Conservation (phyloP, 2,888 invertebrate genomes). For the Micropterix aruncella region DNA sequence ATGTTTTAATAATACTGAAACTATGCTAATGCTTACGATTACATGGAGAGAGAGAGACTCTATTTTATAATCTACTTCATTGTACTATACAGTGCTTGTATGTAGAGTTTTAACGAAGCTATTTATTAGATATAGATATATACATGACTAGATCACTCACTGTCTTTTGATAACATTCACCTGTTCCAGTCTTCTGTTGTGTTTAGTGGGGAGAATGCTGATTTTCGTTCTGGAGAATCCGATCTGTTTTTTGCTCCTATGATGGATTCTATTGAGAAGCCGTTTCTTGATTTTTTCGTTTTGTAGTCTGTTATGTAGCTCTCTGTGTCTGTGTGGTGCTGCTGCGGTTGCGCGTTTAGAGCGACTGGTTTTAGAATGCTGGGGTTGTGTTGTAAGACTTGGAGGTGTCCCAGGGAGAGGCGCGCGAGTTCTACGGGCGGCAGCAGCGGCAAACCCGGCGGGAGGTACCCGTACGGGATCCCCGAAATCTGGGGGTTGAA, state of each 20-base stretch:
- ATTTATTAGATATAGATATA: too few relatives aligned
- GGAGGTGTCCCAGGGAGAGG: slow-evolving; percentile 33
- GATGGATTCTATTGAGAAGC: slow-evolving; percentile 48
- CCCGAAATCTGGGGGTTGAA: slow-evolving; percentile 30
- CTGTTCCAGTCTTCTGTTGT: slow-evolving; percentile 50
- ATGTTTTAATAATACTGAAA: too few relatives aligned
- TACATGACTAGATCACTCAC: too few relatives aligned
- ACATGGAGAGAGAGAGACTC: too few relatives aligned
- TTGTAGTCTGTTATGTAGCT: slow-evolving; percentile 26
- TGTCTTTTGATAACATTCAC: slow-evolving; percentile 29
- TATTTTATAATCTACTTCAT: too few relatives aligned
- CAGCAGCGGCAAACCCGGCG: slow-evolving; percentile 39
- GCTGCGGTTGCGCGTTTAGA: slow-evolving; percentile 16
- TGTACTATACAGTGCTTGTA: too few relatives aligned
- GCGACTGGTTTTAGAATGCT: slow-evolving; percentile 22
- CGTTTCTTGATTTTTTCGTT: slow-evolving; percentile 39
- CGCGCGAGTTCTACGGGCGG: slow-evolving; percentile 49
- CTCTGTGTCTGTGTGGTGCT: slow-evolving; percentile 16
- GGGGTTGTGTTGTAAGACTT: slow-evolving; percentile 27
- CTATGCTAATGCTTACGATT: too few relatives aligned
- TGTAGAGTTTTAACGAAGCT: too few relatives aligned
- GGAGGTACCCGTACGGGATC: slow-evolving; percentile 33
- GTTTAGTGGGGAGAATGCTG: slow-evolving; percentile 57
- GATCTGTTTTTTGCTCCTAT: slow-evolving; percentile 23
- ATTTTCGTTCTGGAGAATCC: slow-evolving; percentile 20